Evolutionary conservation across 2,797 vertebrate genomes (phyloP).

Genomic region (Neosilurus mollespiculum): DNA sequence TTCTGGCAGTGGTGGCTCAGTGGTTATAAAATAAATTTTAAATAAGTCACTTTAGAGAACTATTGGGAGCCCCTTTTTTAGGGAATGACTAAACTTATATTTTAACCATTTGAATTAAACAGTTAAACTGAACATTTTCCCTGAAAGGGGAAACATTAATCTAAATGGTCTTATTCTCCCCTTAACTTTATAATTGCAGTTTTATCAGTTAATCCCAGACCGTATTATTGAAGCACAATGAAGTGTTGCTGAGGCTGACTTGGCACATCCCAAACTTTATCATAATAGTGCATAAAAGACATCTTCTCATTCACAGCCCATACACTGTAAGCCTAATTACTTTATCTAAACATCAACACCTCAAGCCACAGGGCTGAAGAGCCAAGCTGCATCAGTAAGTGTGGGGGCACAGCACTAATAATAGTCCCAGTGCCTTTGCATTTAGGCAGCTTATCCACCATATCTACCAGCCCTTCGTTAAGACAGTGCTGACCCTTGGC

Average conservation of each 20-base stretch:
- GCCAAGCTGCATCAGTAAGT: constrained; percentile 33
- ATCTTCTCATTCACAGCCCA: constrained; percentile 44
- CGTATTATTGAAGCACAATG: neutral
- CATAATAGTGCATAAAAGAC: neutral
- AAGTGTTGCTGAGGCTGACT: constrained; percentile 28
- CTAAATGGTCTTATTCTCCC: neutral
- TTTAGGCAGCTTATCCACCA: constrained; percentile 79
- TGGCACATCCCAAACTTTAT: constrained; percentile 22
- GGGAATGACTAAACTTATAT: too few relatives aligned
- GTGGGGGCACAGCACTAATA: constrained; percentile 61
- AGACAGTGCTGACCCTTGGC: constrained; percentile 75
- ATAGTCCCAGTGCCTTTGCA: constrained; percentile 73
- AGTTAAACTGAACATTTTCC: neutral
- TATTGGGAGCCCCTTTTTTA: too few relatives aligned
- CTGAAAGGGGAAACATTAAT: neutral
- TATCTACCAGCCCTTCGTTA: constrained; percentile 73
- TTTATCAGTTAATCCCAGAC: neutral
- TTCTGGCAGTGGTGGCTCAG: neutral
- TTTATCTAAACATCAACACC: constrained; percentile 50
- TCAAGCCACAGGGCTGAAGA: constrained; percentile 14
- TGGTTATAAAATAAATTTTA: neutral
- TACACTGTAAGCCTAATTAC: constrained; percentile 54
- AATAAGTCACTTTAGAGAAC: neutral
- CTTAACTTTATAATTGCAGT: neutral
- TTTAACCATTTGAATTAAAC: neutral